These are phyloP conservation scores for Percopsis transmontana DNA, from an alignment of 2,113 vertebrate species.

Conservation along the genomic window DNA sequence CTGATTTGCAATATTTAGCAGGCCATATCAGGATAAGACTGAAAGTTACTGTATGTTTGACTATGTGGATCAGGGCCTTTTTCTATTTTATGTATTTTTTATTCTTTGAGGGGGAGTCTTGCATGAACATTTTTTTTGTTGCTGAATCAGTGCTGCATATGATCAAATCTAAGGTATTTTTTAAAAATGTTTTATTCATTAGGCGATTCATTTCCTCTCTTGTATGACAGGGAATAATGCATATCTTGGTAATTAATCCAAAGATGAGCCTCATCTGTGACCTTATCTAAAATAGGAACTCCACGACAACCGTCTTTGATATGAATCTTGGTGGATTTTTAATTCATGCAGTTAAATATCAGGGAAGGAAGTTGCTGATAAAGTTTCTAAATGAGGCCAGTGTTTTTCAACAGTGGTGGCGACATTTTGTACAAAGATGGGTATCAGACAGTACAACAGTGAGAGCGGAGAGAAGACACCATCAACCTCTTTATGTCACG, in stretches of 20 bases:
- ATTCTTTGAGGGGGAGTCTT: too few species aligned
- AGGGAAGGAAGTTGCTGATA: neutral
- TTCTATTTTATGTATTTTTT: neutral
- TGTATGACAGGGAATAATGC: neutral
- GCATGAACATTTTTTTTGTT: conserved; percentile 4
- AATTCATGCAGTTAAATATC: too few species aligned
- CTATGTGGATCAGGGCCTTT: neutral
- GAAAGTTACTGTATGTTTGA: too few species aligned
- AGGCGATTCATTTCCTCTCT: conserved; percentile 21
- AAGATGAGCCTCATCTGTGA: neutral
- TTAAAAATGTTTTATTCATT: conserved; percentile 50
- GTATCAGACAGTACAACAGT: too few species aligned
- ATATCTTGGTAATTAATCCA: conserved; percentile 10
- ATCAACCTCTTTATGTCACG: too few species aligned
- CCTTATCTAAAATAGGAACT: neutral
- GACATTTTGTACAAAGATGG: neutral
- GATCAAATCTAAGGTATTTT: too few species aligned
- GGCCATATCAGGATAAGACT: neutral
- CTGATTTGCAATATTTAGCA: conserved; percentile 1
- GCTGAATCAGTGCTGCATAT: conserved; percentile 20
- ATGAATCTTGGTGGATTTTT: too few species aligned
- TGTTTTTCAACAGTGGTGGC: neutral
- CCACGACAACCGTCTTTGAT: neutral
- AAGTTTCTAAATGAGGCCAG: too few species aligned
- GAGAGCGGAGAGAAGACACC: too few species aligned